Evolutionary conservation across 2,888 invertebrate species (phyloP), one percentile per base, ranked within the genome.

Genomic region (Ferrisia virgata): DNA sequence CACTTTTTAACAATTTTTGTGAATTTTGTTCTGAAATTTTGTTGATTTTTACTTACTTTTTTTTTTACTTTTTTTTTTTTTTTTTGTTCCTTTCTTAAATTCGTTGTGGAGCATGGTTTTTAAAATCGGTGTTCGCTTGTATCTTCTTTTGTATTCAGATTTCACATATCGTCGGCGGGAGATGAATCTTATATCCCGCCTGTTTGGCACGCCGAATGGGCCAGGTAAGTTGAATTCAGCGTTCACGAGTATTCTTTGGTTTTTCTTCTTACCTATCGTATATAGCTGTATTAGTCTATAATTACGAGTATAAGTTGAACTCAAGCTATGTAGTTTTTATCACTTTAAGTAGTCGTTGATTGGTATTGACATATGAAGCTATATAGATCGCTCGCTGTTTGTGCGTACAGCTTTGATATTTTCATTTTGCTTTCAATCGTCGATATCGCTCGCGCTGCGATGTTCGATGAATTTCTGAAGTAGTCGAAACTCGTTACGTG

Each of bases 151-250:
- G 83, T 85, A 86, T 86, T 86, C 87, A 87, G 87, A 86, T 86
- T 87, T 86, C 87, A 87, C 86, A 86, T 87, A 85, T 86, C 86
- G 86, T 86, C 86, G 84, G 87, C 86, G 84, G 87, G 87, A 58
- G 86, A 86, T 82, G 86, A 86, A 83, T 85, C 85, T 85, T 85
- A 89, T 86, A 86, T 86, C 87, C 88, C 89, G 88, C 89, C 91
- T 88, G 91, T 91, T 89, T 92, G 92, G 92, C 92, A 91, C 88
- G 91, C 90, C 88, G 92, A 92, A 89, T 92, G 91, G 89, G 90
- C 90, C 88, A 91, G 92, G 92, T 92, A 92, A 92, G 92, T 82
- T 58, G 36, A 36, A 81, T 80, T 58, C 47, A 36, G 81, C 81
- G 43, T 47, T 47, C 81, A 81, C 53, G 31, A 76, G 39, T 53